phyloP scores from a whole-genome alignment of 2,797 vertebrate species.

The Peromyscus melanophrys region DNA sequence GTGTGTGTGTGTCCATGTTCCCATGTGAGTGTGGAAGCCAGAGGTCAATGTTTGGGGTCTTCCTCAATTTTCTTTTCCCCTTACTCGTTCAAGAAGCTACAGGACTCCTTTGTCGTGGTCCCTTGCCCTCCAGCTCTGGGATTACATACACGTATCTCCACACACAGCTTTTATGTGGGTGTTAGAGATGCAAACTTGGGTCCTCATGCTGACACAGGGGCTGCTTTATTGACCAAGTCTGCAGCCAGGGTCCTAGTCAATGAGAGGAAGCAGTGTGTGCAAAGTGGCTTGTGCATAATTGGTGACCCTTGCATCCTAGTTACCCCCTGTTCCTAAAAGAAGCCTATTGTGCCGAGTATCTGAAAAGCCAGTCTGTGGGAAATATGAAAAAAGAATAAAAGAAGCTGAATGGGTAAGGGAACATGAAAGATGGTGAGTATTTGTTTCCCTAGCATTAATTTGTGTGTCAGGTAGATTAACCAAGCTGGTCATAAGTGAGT shows the following conservation, averaged over 20 bases:
- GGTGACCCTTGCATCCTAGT: not conserved
- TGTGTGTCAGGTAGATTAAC: not conserved
- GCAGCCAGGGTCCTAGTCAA: not conserved
- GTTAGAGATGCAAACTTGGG: not conserved
- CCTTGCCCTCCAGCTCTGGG: too few relatives aligned
- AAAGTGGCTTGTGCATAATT: not conserved
- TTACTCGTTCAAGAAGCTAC: not conserved
- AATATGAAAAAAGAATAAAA: constrained; percentile 41
- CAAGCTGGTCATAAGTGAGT: not conserved
- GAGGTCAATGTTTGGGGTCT: not conserved
- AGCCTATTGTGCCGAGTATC: not conserved
- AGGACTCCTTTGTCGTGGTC: not conserved
- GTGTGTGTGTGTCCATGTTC: not conserved
- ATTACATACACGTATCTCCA: not conserved
- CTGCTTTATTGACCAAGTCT: too few relatives aligned
- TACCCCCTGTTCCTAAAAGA: not conserved
- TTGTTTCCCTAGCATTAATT: constrained; percentile 1
- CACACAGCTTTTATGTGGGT: not conserved
- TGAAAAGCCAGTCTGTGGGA: constrained; percentile 2
- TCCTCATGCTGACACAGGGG: not conserved
- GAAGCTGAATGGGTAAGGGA: not conserved
- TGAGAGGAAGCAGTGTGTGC: constrained; percentile 11
- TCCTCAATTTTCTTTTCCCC: not conserved
- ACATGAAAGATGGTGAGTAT: not conserved
- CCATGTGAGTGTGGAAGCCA: not conserved